Evolutionary conservation across 2,113 vertebrate species (phyloP).

Genomic region (Hemichromis elongatus): DNA sequence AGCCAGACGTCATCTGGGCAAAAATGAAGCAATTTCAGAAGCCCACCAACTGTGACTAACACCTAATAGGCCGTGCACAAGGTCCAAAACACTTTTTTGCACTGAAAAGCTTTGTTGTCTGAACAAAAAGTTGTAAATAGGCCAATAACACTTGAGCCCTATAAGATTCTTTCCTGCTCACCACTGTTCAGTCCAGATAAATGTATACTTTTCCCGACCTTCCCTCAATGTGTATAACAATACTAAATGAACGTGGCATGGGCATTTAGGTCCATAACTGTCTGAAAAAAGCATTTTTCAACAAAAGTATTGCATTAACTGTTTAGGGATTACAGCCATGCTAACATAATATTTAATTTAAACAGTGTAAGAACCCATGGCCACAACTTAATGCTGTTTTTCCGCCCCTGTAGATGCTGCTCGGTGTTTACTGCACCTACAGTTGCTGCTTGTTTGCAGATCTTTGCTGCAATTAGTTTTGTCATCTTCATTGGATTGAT

Average conservation of each 20-base stretch:
- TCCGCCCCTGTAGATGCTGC: neutral
- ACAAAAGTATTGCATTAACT: neutral
- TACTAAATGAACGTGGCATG: neutral
- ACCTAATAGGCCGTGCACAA: constrained; percentile 40
- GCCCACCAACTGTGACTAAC: constrained; percentile 59
- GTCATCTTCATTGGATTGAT: neutral
- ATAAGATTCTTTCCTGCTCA: neutral
- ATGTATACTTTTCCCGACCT: neutral
- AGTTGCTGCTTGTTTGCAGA: neutral
- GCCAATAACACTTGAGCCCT: constrained; percentile 13
- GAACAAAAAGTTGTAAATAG: constrained; percentile 50
- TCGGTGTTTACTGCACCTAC: neutral
- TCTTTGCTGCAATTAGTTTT: neutral
- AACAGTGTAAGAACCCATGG: neutral
- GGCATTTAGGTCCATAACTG: neutral
- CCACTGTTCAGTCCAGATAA: neutral
- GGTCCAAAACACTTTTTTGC: constrained; percentile 28
- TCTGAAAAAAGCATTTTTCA: neutral
- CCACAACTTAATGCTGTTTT: neutral
- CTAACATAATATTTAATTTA: neutral
- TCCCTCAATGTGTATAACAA: neutral
- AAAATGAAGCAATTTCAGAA: constrained; percentile 61
- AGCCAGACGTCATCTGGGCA: constrained; percentile 29
- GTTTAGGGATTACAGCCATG: neutral
- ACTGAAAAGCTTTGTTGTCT: constrained; percentile 42